Evolutionary conservation across 2,113 vertebrate species (phyloP).

Genomic region (Ramphastos sulfuratus): DNA sequence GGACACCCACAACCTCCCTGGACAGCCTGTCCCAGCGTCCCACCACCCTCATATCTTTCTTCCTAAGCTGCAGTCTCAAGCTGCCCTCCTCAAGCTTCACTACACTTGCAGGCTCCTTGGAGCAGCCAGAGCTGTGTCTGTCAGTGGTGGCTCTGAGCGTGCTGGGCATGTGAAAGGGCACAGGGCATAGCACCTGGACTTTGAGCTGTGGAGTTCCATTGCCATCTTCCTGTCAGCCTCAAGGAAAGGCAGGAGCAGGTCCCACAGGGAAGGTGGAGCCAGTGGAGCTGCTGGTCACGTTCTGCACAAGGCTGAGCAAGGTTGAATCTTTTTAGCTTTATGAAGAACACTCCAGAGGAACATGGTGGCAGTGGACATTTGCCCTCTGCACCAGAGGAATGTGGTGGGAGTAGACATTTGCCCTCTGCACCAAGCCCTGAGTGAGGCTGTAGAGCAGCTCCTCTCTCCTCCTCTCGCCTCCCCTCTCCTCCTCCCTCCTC

Average conservation of each 20-base stretch:
- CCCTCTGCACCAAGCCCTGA: not conserved
- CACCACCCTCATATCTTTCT: too few relatives aligned
- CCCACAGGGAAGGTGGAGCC: not conserved
- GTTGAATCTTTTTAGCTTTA: not conserved
- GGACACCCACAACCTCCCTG: too few relatives aligned
- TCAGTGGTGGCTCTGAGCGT: not conserved
- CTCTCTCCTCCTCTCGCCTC: not conserved
- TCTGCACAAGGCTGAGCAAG: not conserved
- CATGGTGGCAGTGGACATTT: not conserved
- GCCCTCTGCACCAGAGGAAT: not conserved
- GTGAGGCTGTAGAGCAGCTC: not conserved
- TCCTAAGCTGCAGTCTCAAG: too few relatives aligned
- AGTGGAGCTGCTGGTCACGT: not conserved
- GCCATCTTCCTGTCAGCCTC: not conserved
- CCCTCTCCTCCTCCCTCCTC: not conserved
- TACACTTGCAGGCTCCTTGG: not conserved
- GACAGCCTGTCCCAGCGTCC: too few relatives aligned
- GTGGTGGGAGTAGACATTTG: not conserved
- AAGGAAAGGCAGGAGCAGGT: not conserved
- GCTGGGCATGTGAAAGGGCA: not conserved
- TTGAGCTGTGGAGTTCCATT: not conserved
- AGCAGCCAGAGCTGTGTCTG: not conserved
- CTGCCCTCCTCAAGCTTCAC: too few relatives aligned
- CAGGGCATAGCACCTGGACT: conserved; percentile 34
- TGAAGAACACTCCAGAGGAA: not conserved